A percentile compares a stretch with the other conserved stretches of the same genome.
These are phyloP conservation scores for Mythimna ferrago DNA, from an alignment of 2,888 invertebrate species.

Conservation along the genomic window DNA sequence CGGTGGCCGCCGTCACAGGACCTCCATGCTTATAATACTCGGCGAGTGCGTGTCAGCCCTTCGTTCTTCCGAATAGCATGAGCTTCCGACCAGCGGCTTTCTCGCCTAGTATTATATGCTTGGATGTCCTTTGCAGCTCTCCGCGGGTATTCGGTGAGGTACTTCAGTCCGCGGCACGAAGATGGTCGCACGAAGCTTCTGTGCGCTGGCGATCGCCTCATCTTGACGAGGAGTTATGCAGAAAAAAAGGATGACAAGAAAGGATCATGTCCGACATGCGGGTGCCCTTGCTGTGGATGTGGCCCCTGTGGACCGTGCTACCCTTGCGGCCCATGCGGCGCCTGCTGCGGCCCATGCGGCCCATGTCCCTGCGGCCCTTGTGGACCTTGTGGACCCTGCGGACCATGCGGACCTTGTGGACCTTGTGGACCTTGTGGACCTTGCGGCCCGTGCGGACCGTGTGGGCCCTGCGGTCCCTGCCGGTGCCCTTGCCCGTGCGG, in stretches of 20 bases:
- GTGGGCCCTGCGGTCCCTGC: constrained; percentile 66
- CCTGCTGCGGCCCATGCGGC: constrained; percentile 71
- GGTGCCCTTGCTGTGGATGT: constrained; percentile 65
- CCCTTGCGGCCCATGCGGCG: constrained; percentile 66
- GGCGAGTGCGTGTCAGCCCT: constrained; percentile 75
- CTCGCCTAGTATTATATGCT: constrained; percentile 84
- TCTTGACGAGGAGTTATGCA: constrained; percentile 68
- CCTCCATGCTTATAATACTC: constrained; percentile 85
- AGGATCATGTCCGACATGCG: constrained; percentile 23
- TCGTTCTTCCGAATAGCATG: constrained; percentile 85
- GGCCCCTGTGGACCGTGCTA: constrained; percentile 69
- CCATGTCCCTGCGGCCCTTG: constrained; percentile 63
- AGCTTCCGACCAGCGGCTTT: constrained; percentile 74
- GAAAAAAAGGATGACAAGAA: constrained; percentile 71
- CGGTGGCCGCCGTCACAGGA: constrained; percentile 81
- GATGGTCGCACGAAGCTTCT: constrained; percentile 67
- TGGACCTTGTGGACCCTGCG: constrained; percentile 58
- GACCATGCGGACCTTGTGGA: constrained; percentile 66
- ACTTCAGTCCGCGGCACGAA: constrained; percentile 55
- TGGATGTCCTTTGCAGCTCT: constrained; percentile 85
- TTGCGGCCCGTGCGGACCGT: constrained; percentile 69
- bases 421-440: constrained; percentile 72
- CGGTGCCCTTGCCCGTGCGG: constrained; percentile 60
- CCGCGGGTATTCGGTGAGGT: constrained; percentile 56
- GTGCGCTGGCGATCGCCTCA: constrained; percentile 75